A percentile compares a stretch with the other conserved stretches of the same genome.
These are phyloP conservation scores for Pseudomyrmex sp. DNA, from an alignment of 1,140 invertebrate genomes.

Conservation along the genomic window DNA sequence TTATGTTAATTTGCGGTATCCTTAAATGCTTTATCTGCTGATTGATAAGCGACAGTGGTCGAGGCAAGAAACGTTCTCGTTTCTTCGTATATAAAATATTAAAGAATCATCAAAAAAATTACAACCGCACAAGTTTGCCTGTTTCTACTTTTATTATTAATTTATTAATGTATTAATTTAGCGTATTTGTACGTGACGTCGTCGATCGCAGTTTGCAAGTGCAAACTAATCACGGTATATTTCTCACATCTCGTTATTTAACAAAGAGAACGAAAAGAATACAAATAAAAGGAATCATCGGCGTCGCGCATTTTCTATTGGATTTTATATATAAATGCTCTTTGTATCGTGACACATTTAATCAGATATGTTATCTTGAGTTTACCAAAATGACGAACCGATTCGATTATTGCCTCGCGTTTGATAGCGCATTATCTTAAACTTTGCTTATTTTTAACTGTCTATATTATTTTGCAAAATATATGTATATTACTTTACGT, in stretches of 20 bases:
- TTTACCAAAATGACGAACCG: slow-evolving; percentile 4
- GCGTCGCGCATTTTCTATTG: not conserved
- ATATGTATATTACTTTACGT: not conserved
- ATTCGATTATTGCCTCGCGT: not conserved
- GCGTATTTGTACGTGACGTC: too few relatives aligned
- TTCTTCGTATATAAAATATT: not conserved
- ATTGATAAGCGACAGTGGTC: not conserved
- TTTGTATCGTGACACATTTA: not conserved
- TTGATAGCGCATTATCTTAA: not conserved
- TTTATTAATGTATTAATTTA: too few relatives aligned
- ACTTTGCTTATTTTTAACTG: not conserved
- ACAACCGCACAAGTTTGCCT: too few relatives aligned
- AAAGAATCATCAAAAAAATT: too few relatives aligned
- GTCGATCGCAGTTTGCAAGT: too few relatives aligned
- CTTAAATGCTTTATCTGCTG: not conserved
- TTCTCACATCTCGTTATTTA: too few relatives aligned
- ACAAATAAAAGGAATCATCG: too few relatives aligned
- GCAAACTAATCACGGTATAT: too few relatives aligned
- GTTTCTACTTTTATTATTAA: too few relatives aligned
- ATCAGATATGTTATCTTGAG: slow-evolving; percentile 26
- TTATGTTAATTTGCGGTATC: not conserved
- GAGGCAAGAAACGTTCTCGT: not conserved
- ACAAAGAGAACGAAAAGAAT: too few relatives aligned
- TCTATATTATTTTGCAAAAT: not conserved
- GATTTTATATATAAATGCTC: not conserved